Conservation (phyloP, 2,113 vertebrate genomes). For the Diphyllodes magnificus region DNA sequence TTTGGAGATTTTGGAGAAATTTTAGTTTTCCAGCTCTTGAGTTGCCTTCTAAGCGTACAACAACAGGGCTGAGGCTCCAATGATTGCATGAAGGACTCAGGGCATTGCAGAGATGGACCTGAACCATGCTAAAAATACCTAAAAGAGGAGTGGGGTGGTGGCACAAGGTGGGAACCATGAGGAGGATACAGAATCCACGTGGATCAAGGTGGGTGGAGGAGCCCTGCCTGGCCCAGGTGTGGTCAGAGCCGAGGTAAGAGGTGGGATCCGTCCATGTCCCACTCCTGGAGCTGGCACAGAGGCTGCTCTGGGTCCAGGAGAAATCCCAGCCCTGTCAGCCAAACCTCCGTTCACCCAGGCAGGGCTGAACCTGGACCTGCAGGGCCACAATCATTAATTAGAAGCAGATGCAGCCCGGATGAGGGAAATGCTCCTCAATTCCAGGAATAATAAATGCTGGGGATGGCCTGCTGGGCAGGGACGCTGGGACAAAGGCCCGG, state of each 20-base stretch:
- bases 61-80: not conserved
- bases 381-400: not conserved
- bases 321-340: not conserved
- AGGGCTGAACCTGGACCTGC: not conserved
- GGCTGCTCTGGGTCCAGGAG: not conserved
- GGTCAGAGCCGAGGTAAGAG: not conserved
- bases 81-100: fast-evolving
- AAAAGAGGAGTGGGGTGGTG: no score
- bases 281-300: fast-evolving
- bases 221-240: not conserved
- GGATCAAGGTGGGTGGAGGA: not conserved
- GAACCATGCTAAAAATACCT: fast-evolving
- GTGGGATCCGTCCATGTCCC: not conserved
- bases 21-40: not conserved
- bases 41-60: not conserved
- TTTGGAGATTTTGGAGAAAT: not conserved
- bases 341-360: not conserved
- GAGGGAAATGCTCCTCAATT: not conserved
- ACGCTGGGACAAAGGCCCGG: not conserved
- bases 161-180: fast-evolving
- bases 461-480: not conserved
- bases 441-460: not conserved
- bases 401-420: not conserved
- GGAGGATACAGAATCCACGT: not conserved
- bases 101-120: not conserved